A percentile compares a stretch with the other conserved stretches of the same genome.
Evolutionary conservation across 1,140 invertebrate species (phyloP).

Genomic region (Cotesia typhae): DNA sequence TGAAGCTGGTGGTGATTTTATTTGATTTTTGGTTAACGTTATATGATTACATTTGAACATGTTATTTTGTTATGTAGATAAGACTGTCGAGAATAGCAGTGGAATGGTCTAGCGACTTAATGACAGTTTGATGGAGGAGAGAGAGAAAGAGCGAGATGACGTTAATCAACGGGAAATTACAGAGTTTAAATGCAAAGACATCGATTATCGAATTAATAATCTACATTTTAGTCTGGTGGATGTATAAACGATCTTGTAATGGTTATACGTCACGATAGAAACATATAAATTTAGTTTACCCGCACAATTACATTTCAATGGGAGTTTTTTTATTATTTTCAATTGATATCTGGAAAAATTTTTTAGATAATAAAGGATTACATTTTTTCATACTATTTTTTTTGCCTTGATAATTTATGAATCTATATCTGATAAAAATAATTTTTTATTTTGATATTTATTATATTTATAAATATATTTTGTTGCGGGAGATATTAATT

Average conservation of each 20-base stretch:
- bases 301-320: slow-evolving; percentile 32
- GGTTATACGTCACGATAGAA: slow-evolving; percentile 43
- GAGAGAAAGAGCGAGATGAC: background rate
- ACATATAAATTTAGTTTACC: slow-evolving; percentile 41
- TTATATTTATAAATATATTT: no score
- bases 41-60: no score
- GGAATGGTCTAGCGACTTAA: background rate
- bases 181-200: slow-evolving; percentile 32
- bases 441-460: no score
- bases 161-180: background rate
- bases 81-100: no score
- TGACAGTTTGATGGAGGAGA: background rate
- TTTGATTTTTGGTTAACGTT: no score
- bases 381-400: background rate
- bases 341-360: background rate
- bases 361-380: background rate
- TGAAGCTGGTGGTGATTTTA: no score
- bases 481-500: no score
- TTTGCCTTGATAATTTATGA: background rate
- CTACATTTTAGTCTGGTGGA: slow-evolving; percentile 4
- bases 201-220: slow-evolving; percentile 44
- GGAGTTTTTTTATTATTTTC: slow-evolving; percentile 12
- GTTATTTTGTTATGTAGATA: no score
- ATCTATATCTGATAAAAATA: no score
- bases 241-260: slow-evolving; percentile 37